A percentile compares a stretch with the other conserved stretches of the same genome.
These are phyloP conservation scores for Pterois miles DNA, from an alignment of 2,797 vertebrate genomes.

Conservation along the genomic window DNA sequence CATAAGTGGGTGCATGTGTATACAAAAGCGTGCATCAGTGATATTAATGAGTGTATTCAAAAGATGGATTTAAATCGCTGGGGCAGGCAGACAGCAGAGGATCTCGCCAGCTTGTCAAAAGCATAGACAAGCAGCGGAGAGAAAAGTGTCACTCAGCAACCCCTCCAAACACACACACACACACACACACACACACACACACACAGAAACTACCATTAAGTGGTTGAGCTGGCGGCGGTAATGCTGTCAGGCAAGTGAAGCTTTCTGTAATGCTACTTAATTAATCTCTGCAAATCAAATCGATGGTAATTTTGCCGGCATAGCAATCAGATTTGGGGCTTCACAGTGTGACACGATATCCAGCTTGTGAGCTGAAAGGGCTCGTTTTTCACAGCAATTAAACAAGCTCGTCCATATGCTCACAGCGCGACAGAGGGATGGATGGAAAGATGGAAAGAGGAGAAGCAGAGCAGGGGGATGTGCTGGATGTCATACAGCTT, in stretches of 20 bases:
- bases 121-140: slow-evolving; percentile 35
- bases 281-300: slow-evolving; percentile 83
- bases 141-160: slow-evolving; percentile 50
- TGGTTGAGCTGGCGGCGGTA: slow-evolving; percentile 48
- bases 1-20: not conserved
- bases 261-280: slow-evolving; percentile 75
- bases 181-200: too few species aligned
- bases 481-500: not conserved
- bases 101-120: slow-evolving; percentile 62
- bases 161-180: not conserved
- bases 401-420: slow-evolving; percentile 48
- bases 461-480: not conserved
- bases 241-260: slow-evolving; percentile 62
- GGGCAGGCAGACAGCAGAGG: slow-evolving; percentile 53
- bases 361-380: slow-evolving; percentile 40
- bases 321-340: slow-evolving; percentile 64
- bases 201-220: too few species aligned
- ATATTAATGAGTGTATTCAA: slow-evolving; percentile 71
- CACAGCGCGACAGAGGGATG: not conserved
- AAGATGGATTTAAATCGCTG: slow-evolving; percentile 66
- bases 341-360: slow-evolving; percentile 51
- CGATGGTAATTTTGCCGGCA: slow-evolving; percentile 68
- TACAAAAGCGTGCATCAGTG: slow-evolving; percentile 27
- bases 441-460: not conserved
- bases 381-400: slow-evolving; percentile 55